These are phyloP conservation scores for Piscicola geometra DNA, from an alignment of 2,888 invertebrate genomes.

Conservation along the genomic window DNA sequence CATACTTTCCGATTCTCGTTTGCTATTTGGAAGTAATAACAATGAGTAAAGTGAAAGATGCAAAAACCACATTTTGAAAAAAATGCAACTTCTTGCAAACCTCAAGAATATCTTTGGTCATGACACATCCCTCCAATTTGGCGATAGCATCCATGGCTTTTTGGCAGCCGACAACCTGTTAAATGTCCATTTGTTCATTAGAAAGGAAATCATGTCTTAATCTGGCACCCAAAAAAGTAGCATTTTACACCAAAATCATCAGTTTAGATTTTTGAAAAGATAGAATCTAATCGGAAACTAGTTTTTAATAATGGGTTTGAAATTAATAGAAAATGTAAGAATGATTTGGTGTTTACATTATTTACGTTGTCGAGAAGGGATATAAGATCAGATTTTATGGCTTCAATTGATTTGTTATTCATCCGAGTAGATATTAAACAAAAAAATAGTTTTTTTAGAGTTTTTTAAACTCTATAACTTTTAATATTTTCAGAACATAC, in stretches of 20 bases:
- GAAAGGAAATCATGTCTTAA: not conserved
- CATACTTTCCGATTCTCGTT: conserved; percentile 87
- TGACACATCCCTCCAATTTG: conserved; percentile 14
- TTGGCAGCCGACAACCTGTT: conserved; percentile 8
- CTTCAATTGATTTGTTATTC: conserved; percentile 27
- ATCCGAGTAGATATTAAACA: conserved; percentile 11
- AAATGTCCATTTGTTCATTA: not conserved
- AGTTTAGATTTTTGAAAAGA: not conserved
- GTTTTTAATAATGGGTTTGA: not conserved
- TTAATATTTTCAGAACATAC: conserved; percentile 5
- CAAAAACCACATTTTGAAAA: conserved; percentile 29
- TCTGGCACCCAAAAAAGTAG: too few species aligned
- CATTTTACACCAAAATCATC: not conserved
- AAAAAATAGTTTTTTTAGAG: not conserved
- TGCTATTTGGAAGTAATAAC: conserved; percentile 62
- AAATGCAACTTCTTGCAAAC: not conserved
- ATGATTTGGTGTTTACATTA: conserved; percentile 21
- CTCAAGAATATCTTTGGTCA: conserved; percentile 7
- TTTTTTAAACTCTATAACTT: conserved; percentile 11
- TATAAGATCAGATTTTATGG: conserved; percentile 27
- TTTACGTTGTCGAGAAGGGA: conserved; percentile 26
- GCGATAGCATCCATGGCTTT: conserved; percentile 10
- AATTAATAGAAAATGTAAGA: not conserved
- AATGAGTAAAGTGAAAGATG: not conserved
- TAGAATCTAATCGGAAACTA: not conserved